Evolutionary conservation across 2,797 vertebrate genomes (phyloP).

Genomic region (Cichlasoma orientale): DNA sequence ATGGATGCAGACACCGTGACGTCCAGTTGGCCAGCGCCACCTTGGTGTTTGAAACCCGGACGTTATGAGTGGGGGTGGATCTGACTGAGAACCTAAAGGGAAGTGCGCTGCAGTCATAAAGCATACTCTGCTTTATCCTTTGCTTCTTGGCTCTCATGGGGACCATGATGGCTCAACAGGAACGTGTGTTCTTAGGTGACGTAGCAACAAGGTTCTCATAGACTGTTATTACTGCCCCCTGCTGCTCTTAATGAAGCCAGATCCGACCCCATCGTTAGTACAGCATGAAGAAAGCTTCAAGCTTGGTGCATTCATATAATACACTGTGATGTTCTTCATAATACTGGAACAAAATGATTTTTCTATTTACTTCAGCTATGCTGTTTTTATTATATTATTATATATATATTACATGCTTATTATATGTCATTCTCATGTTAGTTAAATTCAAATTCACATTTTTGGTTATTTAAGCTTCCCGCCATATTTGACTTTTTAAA

Average conservation of each 20-base stretch:
- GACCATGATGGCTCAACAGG: neutral
- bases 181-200: too few species aligned
- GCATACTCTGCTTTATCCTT: too few species aligned
- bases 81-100: neutral
- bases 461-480: neutral
- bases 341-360: neutral
- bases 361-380: too few species aligned
- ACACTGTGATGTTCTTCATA: neutral
- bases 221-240: too few species aligned
- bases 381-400: too few species aligned
- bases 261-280: neutral
- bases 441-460: too few species aligned
- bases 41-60: neutral
- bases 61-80: neutral
- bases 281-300: neutral
- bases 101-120: too few species aligned
- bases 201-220: too few species aligned
- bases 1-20: neutral
- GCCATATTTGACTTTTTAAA: rapidly evolving
- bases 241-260: too few species aligned
- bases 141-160: neutral
- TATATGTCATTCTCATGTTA: too few species aligned
- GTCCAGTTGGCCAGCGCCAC: neutral
- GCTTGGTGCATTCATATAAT: neutral
- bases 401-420: too few species aligned